Conservation (phyloP, 1,140 invertebrate species). For the Zaprionus vittiger region DNA sequence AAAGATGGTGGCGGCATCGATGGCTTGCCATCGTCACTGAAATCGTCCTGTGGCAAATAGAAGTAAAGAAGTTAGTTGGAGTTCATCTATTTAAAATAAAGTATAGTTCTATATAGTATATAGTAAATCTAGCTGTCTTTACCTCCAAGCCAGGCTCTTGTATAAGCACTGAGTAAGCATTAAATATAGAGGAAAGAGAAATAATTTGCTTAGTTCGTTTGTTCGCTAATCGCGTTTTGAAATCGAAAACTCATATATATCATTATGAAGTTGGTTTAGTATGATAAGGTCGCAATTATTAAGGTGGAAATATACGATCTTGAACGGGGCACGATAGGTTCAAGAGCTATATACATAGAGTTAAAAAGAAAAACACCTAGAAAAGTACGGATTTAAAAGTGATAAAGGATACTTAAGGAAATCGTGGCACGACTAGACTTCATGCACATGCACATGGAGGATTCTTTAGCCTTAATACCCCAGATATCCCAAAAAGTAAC, state of each 20-base stretch:
- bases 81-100: background rate
- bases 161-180: slow-evolving; percentile 80
- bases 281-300: slow-evolving; percentile 31
- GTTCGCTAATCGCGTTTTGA: slow-evolving; percentile 2
- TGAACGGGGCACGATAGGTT: slow-evolving; percentile 18
- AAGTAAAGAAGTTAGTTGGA: background rate
- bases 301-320: slow-evolving; percentile 28
- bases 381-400: slow-evolving; percentile 1
- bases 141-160: slow-evolving; percentile 84
- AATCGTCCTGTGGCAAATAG: slow-evolving; percentile 65
- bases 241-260: slow-evolving; percentile 17
- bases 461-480: background rate
- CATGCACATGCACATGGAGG: slow-evolving; percentile 21
- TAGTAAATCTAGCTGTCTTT: slow-evolving; percentile 38
- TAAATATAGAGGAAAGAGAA: slow-evolving; percentile 68
- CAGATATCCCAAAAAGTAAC: background rate
- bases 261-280: slow-evolving; percentile 27
- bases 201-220: slow-evolving; percentile 47
- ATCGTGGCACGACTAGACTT: background rate
- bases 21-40: slow-evolving; percentile 78
- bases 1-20: slow-evolving; percentile 62
- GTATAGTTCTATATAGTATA: background rate
- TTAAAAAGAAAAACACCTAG: background rate
- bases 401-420: background rate
- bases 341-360: slow-evolving; percentile 13